Evolutionary conservation across 1,140 invertebrate species (phyloP).

Genomic region (Zaprionus capensis): DNA sequence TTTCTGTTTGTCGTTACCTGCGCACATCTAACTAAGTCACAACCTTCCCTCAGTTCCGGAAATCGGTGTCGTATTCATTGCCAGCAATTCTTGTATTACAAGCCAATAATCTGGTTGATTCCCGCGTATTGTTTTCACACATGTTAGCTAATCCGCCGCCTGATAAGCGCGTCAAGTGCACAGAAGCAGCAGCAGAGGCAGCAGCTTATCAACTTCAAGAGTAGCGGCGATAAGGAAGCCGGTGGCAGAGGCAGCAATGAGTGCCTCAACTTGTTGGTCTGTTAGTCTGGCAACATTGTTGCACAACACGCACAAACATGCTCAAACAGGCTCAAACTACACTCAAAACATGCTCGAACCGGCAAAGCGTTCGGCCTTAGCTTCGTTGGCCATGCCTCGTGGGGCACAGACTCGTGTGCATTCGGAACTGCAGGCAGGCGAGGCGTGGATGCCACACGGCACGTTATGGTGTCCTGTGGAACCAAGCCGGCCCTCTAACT

Average conservation of each 20-base stretch:
- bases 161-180: neutral
- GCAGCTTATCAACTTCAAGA: slow-evolving; percentile 13
- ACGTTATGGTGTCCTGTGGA: slow-evolving; percentile 37
- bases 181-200: neutral
- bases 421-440: slow-evolving; percentile 47
- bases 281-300: slow-evolving; percentile 28
- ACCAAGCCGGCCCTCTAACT: slow-evolving; percentile 58
- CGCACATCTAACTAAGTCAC: neutral
- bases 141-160: neutral
- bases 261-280: neutral
- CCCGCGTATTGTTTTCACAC: neutral
- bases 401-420: slow-evolving; percentile 19
- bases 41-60: neutral
- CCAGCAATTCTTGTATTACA: neutral
- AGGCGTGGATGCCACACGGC: slow-evolving; percentile 13
- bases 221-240: neutral
- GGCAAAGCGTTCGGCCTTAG: slow-evolving; percentile 11
- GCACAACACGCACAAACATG: slow-evolving; percentile 20
- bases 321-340: slow-evolving; percentile 4
- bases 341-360: slow-evolving; percentile 24
- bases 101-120: neutral
- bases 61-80: neutral
- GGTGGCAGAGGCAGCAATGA: neutral
- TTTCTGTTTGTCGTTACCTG: neutral
- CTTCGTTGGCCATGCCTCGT: neutral